Conservation (phyloP, 1,140 invertebrate genomes). For the Caenorhabditis brenneri region DNA sequence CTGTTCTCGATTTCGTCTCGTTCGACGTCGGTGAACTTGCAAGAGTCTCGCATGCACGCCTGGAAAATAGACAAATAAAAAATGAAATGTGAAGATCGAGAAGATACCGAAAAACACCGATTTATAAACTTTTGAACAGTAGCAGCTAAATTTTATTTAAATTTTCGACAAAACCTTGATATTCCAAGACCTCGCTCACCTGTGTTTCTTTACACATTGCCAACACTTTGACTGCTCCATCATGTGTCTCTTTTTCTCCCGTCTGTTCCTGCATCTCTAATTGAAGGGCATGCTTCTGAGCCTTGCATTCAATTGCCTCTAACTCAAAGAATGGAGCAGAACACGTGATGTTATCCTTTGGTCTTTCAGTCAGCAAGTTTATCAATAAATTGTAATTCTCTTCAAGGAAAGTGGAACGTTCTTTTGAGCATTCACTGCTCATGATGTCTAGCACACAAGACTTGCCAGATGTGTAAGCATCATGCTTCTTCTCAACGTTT, state of each 20-base stretch:
- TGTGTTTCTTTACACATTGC: background rate
- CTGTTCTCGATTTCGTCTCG: constrained; percentile 2
- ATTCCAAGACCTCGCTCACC: background rate
- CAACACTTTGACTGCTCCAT: background rate
- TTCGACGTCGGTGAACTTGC: background rate
- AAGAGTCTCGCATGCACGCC: background rate
- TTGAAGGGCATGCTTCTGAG: background rate
- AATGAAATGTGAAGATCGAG: no score
- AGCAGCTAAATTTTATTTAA: no score
- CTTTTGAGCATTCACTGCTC: background rate
- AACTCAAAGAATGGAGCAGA: background rate
- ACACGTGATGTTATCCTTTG: background rate
- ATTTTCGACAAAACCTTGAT: no score
- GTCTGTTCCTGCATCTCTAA: constrained; percentile 1
- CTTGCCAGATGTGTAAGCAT: background rate
- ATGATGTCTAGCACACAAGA: background rate
- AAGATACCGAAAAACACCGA: no score
- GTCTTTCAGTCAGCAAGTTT: background rate
- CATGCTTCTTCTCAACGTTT: background rate
- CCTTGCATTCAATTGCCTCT: background rate
- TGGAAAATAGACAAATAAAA: background rate
- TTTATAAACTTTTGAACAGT: no score
- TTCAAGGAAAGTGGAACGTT: background rate
- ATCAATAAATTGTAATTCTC: background rate
- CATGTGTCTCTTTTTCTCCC: background rate